phyloP scores from a whole-genome alignment of 2,797 vertebrate genomes.

The Phrynocephalus guinanensis region DNA sequence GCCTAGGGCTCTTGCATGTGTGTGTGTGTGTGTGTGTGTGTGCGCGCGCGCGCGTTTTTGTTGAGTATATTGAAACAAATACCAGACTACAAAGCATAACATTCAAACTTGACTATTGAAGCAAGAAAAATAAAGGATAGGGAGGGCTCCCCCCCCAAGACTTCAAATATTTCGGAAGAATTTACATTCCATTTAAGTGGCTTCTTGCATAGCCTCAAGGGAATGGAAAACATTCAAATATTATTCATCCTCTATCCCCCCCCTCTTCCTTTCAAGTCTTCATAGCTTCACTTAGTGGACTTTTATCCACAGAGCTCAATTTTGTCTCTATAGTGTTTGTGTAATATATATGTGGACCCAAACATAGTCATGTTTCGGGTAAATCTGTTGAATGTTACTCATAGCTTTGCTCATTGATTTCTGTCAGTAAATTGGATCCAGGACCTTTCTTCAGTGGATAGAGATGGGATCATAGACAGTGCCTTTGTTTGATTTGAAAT shows the following conservation, averaged over 20 bases:
- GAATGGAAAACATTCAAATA: background rate
- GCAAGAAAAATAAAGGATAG: too few relatives aligned
- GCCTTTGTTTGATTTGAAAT: too few relatives aligned
- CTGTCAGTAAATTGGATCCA: background rate
- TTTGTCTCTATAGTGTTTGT: background rate
- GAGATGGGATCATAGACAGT: too few relatives aligned
- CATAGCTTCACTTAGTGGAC: background rate
- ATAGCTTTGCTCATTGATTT: too few relatives aligned
- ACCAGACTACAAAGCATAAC: background rate
- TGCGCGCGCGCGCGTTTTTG: too few relatives aligned
- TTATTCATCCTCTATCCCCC: background rate
- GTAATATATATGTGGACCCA: background rate
- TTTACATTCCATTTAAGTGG: background rate
- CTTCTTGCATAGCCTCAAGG: background rate
- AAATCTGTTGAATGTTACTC: background rate
- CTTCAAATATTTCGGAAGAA: conserved; percentile 7
- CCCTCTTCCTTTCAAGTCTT: background rate
- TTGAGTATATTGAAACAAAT: background rate
- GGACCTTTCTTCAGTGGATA: background rate
- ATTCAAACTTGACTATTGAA: background rate
- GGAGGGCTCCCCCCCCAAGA: background rate
- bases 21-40: background rate
- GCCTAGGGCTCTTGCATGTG: background rate
- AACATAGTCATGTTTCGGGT: background rate
- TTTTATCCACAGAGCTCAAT: background rate